Evolutionary conservation across 2,797 vertebrate genomes (phyloP).

Genomic region (Schizopygopsis malacanthus): DNA sequence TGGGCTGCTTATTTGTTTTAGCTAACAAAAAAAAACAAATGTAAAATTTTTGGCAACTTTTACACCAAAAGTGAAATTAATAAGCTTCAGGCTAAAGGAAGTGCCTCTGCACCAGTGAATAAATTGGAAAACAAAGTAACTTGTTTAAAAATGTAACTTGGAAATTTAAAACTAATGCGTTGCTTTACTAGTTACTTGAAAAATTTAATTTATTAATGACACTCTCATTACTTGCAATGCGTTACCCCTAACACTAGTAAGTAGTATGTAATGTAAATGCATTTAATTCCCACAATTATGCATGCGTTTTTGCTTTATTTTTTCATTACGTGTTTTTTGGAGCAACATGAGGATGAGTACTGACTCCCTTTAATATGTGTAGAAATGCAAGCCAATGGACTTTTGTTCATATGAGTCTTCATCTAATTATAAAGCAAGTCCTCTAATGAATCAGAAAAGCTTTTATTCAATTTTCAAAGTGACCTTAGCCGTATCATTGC

Average conservation of each 20-base stretch:
- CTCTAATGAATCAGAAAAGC: not conserved
- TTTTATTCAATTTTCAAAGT: conserved; percentile 15
- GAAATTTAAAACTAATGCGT: not conserved
- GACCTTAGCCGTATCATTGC: conserved; percentile 30
- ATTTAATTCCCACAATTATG: not conserved
- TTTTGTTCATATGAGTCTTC: not conserved
- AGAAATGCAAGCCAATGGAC: not conserved
- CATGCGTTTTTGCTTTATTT: not conserved
- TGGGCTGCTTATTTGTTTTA: not conserved
- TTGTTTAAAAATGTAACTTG: not conserved
- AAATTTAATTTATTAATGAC: not conserved
- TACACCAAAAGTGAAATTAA: not conserved
- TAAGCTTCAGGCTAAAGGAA: not conserved
- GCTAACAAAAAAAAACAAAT: not conserved
- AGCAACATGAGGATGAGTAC: too few relatives aligned
- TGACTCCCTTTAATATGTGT: not conserved
- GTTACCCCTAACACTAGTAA: not conserved
- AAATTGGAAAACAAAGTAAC: not conserved
- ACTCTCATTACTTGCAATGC: not conserved
- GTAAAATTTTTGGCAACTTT: not conserved
- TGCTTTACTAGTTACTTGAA: not conserved
- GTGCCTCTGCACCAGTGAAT: not conserved
- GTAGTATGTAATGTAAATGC: not conserved
- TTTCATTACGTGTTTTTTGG: not conserved
- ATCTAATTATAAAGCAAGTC: not conserved